A percentile compares a stretch with the other conserved stretches of the same genome.
Conservation (phyloP, 2,113 vertebrate species). For the Ciconia maguari region DNA sequence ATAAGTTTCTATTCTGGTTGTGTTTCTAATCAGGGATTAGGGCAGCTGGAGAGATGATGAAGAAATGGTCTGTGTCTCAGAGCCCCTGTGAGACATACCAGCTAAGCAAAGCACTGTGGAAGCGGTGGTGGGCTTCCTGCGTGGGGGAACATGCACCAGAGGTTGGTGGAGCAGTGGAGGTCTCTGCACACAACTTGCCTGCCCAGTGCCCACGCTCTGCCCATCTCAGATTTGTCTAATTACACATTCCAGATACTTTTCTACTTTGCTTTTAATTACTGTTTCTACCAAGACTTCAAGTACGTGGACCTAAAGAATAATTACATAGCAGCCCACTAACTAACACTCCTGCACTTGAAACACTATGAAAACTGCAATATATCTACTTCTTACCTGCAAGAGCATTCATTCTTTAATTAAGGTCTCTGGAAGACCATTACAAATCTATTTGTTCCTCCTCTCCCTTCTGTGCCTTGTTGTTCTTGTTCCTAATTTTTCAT, state of each 20-base stretch:
- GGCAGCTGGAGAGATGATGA: not conserved
- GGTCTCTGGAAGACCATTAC: not conserved
- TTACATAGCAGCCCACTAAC: not conserved
- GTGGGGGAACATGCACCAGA: rapidly evolving
- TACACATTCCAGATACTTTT: not conserved
- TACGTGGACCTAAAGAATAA: not conserved
- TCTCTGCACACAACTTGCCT: not conserved
- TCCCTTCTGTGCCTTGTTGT: not conserved
- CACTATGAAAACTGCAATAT: not conserved
- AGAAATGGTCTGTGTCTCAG: no score
- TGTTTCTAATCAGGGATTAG: not conserved
- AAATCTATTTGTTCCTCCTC: not conserved
- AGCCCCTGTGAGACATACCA: rapidly evolving
- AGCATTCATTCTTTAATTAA: not conserved
- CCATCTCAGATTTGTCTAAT: not conserved
- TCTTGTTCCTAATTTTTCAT: not conserved
- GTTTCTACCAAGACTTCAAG: not conserved
- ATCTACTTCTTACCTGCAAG: not conserved
- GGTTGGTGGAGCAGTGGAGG: not conserved
- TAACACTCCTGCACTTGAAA: not conserved
- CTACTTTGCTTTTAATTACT: conserved; percentile 2
- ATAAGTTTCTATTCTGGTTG: not conserved
- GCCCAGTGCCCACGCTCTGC: not conserved
- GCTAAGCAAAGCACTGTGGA: rapidly evolving
- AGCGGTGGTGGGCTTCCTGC: not conserved